These are phyloP conservation scores for Troides oblongomaculatus DNA, from an alignment of 2,888 invertebrate genomes.

Conservation along the genomic window DNA sequence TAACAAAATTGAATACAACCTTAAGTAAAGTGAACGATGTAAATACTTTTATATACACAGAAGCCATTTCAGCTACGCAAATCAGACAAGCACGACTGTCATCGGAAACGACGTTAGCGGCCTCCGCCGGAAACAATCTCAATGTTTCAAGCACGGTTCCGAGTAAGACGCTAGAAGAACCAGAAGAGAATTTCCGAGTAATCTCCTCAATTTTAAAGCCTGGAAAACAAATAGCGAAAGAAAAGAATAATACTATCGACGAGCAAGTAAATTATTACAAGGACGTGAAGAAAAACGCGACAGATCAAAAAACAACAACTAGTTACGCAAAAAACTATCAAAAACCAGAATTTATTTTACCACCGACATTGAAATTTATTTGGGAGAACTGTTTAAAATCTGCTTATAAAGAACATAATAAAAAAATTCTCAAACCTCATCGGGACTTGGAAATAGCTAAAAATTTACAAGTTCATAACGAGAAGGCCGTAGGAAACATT, in stretches of 20 bases:
- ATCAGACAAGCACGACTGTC: conserved; percentile 59
- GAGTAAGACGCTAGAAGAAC: conserved; percentile 42
- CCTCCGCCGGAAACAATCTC: conserved; percentile 70
- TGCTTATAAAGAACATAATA: conserved; percentile 45
- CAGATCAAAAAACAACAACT: conserved; percentile 30
- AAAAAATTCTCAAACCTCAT: conserved; percentile 40
- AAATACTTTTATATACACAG: conserved; percentile 50
- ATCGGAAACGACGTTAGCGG: conserved; percentile 62
- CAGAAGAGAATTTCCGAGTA: conserved; percentile 65
- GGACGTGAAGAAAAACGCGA: conserved; percentile 39
- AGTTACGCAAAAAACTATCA: conserved; percentile 8
- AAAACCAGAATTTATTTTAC: conserved; percentile 34
- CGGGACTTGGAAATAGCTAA: conserved; percentile 49
- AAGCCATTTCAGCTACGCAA: conserved; percentile 57
- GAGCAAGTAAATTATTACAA: conserved; percentile 48
- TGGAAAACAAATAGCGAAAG: conserved; percentile 46
- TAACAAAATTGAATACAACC: conserved; percentile 45
- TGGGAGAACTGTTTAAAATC: conserved; percentile 68
- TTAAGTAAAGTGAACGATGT: conserved; percentile 42
- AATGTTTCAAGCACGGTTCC: conserved; percentile 50
- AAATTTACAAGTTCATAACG: conserved; percentile 43
- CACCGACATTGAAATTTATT: conserved; percentile 52
- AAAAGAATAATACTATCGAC: conserved; percentile 45
- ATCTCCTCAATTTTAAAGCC: conserved; percentile 59
- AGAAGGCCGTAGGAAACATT: conserved; percentile 41